Conservation (phyloP, 2,797 vertebrate genomes). For the Diceros bicornis region DNA sequence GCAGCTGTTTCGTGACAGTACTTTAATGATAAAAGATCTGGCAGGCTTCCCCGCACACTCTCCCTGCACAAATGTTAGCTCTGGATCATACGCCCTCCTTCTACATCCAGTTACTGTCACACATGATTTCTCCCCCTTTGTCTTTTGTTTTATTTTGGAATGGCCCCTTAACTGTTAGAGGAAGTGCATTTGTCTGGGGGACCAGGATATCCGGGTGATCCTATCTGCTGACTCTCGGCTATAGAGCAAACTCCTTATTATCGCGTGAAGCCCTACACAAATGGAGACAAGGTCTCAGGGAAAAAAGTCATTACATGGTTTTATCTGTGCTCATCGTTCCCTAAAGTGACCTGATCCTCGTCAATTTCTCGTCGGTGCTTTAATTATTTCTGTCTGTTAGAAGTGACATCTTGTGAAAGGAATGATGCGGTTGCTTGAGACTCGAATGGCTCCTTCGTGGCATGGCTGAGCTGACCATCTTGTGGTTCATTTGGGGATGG, state of each 20-base stretch:
- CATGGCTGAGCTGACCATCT: too few species aligned
- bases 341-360: background rate
- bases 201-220: background rate
- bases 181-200: background rate
- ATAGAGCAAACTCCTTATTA: background rate
- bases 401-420: background rate
- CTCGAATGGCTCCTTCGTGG: background rate
- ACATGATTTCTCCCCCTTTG: background rate
- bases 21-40: background rate
- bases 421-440: background rate
- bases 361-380: background rate
- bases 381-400: background rate
- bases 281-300: background rate
- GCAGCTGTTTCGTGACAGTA: background rate
- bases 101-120: background rate
- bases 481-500: rapidly evolving
- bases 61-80: background rate
- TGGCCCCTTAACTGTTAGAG: background rate
- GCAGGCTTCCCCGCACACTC: rapidly evolving
- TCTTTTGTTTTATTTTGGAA: background rate
- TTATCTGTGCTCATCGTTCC: background rate
- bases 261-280: background rate
- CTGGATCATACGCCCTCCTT: background rate
- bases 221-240: background rate
- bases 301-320: background rate